These are phyloP conservation scores for Callorhinus ursinus DNA, from an alignment of 2,113 vertebrate genomes.

Conservation along the genomic window DNA sequence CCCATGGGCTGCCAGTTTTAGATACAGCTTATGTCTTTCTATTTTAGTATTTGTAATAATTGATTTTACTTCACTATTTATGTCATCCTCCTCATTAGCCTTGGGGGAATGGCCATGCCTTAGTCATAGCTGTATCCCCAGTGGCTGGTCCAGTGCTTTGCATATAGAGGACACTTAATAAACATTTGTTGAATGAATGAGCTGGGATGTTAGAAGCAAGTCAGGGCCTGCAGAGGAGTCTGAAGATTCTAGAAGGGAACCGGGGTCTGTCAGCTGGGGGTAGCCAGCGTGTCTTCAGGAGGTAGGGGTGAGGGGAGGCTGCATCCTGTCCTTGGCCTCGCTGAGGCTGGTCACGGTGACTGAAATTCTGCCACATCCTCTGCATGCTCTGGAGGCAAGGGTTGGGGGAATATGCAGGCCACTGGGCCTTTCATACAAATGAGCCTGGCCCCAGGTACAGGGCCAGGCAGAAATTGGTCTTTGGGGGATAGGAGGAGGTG, in stretches of 20 bases:
- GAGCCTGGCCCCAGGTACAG: slow-evolving; percentile 54
- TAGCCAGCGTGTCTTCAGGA: neutral
- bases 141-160: neutral
- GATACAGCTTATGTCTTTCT: neutral
- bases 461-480: slow-evolving; percentile 33
- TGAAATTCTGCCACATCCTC: neutral
- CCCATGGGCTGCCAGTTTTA: neutral
- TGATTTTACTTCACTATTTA: slow-evolving; percentile 38
- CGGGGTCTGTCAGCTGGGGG: neutral
- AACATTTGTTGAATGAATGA: neutral
- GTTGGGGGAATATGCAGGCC: neutral
- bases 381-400: neutral
- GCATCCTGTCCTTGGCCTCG: neutral
- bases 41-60: neutral
- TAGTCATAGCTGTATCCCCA: neutral
- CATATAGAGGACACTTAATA: neutral
- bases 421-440: slow-evolving; percentile 17
- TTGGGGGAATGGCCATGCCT: neutral
- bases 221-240: neutral
- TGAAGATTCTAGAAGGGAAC: neutral
- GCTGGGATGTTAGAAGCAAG: neutral
- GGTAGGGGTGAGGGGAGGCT: neutral
- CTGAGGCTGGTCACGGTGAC: neutral
- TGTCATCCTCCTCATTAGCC: slow-evolving; percentile 18
- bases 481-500: neutral